Evolutionary conservation across 2,113 vertebrate species (phyloP).

Genomic region (Australoheros scitulus): DNA sequence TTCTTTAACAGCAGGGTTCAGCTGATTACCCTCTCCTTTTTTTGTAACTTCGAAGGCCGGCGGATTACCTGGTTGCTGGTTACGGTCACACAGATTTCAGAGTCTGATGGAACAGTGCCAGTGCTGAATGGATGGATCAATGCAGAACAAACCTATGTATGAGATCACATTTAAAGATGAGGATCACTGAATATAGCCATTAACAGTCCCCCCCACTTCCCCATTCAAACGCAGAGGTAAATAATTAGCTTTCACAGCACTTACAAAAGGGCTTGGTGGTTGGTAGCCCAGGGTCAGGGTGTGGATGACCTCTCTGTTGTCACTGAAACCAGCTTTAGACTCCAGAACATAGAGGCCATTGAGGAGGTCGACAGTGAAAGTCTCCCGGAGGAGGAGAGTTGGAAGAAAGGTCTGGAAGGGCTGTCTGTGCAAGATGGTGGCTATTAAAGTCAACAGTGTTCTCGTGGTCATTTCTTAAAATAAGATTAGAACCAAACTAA

Average conservation of each 20-base stretch:
- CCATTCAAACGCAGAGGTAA: not conserved
- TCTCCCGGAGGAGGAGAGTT: slow-evolving; percentile 83
- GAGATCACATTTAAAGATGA: not conserved
- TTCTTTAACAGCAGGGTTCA: not conserved
- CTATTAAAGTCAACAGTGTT: slow-evolving; percentile 13
- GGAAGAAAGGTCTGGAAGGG: slow-evolving; percentile 81
- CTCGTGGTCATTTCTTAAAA: not conserved
- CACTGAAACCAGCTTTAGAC: slow-evolving; percentile 80
- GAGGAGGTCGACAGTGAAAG: slow-evolving; percentile 80
- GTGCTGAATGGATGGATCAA: slow-evolving; percentile 82
- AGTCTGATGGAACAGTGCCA: slow-evolving; percentile 77
- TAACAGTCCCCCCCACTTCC: not conserved
- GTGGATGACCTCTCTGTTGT: slow-evolving; percentile 79
- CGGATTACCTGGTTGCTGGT: slow-evolving; percentile 68
- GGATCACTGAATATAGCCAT: not conserved
- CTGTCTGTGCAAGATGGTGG: slow-evolving; percentile 76
- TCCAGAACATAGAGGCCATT: slow-evolving; percentile 83
- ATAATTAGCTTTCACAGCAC: slow-evolving; percentile 47
- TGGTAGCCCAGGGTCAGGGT: slow-evolving; percentile 82
- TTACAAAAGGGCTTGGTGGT: slow-evolving; percentile 81
- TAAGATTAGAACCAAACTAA: not conserved
- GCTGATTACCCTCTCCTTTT: not conserved
- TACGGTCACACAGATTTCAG: slow-evolving; percentile 81
- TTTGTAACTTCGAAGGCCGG: not conserved
- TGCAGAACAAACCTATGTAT: slow-evolving; percentile 81